These are phyloP conservation scores for Coregonus clupeaformis DNA, from an alignment of 2,113 vertebrate genomes.

Conservation along the genomic window DNA sequence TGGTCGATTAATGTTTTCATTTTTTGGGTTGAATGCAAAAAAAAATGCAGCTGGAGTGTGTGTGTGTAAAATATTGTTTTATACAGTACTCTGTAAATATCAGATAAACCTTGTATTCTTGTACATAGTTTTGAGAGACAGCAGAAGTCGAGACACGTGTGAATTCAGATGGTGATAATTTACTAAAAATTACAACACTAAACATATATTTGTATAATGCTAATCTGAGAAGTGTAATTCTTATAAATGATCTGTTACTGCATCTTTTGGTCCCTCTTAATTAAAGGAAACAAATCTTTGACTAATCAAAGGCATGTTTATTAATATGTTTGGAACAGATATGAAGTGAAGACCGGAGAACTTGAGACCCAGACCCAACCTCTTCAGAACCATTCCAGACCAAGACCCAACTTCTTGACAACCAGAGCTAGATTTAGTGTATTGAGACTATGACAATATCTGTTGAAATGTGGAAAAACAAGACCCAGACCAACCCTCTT, in stretches of 20 bases:
- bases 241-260: neutral
- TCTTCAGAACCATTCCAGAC: no score
- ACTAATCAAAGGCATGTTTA: neutral
- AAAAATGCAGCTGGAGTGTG: slow-evolving; percentile 23
- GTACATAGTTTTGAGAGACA: slow-evolving; percentile 77
- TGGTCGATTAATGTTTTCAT: neutral
- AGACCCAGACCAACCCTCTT: no score
- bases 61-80: slow-evolving; percentile 81
- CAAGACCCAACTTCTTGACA: no score
- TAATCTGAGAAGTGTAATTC: neutral
- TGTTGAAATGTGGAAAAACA: no score
- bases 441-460: no score
- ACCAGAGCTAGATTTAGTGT: no score
- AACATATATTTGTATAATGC: neutral
- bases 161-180: no score
- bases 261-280: neutral
- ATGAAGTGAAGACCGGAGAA: no score
- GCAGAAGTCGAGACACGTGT: neutral
- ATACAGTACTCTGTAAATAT: slow-evolving; percentile 91
- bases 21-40: slow-evolving; percentile 7
- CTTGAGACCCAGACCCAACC: no score
- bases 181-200: no score
- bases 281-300: neutral
- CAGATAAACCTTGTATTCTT: slow-evolving; percentile 88
- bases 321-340: neutral